Evolutionary conservation across 2,888 invertebrate species (phyloP).

Genomic region (Calameuta pallipes): DNA sequence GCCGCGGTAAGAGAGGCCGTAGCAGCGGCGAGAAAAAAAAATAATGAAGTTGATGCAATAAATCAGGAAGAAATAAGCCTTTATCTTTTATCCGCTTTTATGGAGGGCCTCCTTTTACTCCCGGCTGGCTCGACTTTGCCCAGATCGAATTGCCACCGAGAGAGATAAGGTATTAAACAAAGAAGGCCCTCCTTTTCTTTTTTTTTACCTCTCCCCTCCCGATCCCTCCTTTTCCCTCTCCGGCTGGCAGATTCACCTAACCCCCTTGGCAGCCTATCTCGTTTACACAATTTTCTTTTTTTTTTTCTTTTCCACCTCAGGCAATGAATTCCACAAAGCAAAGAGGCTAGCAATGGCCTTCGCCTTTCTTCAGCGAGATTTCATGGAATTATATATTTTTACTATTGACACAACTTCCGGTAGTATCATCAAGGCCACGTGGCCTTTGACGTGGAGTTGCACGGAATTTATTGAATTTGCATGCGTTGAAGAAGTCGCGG

Average conservation of each 20-base stretch:
- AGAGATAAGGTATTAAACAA: conserved; percentile 15
- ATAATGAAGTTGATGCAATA: conserved; percentile 16
- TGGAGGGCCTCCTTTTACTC: too few species aligned
- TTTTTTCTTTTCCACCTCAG: not conserved
- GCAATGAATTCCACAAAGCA: conserved; percentile 15
- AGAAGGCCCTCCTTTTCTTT: not conserved
- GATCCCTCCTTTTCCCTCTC: too few species aligned
- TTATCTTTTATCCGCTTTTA: conserved; percentile 13
- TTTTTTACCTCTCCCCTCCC: too few species aligned
- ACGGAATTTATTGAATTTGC: too few species aligned
- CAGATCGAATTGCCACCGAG: conserved; percentile 9
- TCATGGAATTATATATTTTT: conserved; percentile 26
- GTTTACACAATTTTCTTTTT: conserved; percentile 29
- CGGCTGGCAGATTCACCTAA: not conserved
- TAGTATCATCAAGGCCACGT: too few species aligned
- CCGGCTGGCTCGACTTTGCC: conserved; percentile 5
- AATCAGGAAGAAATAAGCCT: conserved; percentile 19
- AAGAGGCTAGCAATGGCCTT: conserved; percentile 9
- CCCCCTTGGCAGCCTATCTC: conserved; percentile 14
- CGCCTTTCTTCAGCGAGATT: conserved; percentile 30
- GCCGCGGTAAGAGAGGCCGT: not conserved
- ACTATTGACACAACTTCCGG: too few species aligned
- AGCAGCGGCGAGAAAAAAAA: conserved; percentile 1
- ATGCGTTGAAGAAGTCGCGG: too few species aligned
- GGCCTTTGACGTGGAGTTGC: too few species aligned